Evolutionary conservation across 1,140 invertebrate species (phyloP).

Genomic region (Orussus abietinus): DNA sequence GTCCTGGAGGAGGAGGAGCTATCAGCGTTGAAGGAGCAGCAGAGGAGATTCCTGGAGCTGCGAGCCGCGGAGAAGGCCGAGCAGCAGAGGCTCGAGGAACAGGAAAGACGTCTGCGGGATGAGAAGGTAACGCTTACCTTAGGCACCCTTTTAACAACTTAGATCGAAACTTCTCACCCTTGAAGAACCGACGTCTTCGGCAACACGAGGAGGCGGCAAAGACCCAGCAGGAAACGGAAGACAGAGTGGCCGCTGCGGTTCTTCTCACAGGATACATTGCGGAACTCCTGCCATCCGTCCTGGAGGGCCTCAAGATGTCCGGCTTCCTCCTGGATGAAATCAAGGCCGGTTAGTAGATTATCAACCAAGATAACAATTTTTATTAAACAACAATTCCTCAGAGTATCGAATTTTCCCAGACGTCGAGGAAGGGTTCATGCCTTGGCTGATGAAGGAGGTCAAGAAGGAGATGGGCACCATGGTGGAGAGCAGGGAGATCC

Average conservation of each 20-base stretch:
- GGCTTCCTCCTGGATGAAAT: constrained; percentile 72
- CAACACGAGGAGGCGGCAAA: constrained; percentile 57
- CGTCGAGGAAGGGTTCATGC: constrained; percentile 76
- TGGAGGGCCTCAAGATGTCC: constrained; percentile 73
- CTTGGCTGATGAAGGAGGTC: constrained; percentile 84
- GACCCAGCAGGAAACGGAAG: constrained; percentile 67
- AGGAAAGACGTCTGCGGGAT: constrained; percentile 63
- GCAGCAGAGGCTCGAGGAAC: constrained; percentile 67
- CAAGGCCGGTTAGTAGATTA: constrained; percentile 57
- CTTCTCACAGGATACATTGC: constrained; percentile 80
- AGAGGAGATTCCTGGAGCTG: constrained; percentile 72
- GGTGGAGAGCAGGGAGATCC: constrained; percentile 71
- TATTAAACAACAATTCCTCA: constrained; percentile 3
- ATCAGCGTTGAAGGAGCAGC: constrained; percentile 68
- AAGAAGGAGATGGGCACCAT: constrained; percentile 73
- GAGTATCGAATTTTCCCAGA: constrained; percentile 47
- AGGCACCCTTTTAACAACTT: neutral
- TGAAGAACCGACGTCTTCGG: constrained; percentile 54
- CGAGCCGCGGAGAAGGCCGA: constrained; percentile 77
- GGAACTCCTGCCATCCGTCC: constrained; percentile 77
- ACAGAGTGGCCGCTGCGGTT: constrained; percentile 75
- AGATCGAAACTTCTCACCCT: constrained; percentile 1
- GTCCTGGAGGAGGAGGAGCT: constrained; percentile 76
- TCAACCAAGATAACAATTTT: constrained; percentile 1
- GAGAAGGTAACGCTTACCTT: constrained; percentile 51